A percentile compares a stretch with the other conserved stretches of the same genome.
These are phyloP conservation scores for Uromys caudimaculatus DNA, from an alignment of 2,797 vertebrate species.

Conservation along the genomic window DNA sequence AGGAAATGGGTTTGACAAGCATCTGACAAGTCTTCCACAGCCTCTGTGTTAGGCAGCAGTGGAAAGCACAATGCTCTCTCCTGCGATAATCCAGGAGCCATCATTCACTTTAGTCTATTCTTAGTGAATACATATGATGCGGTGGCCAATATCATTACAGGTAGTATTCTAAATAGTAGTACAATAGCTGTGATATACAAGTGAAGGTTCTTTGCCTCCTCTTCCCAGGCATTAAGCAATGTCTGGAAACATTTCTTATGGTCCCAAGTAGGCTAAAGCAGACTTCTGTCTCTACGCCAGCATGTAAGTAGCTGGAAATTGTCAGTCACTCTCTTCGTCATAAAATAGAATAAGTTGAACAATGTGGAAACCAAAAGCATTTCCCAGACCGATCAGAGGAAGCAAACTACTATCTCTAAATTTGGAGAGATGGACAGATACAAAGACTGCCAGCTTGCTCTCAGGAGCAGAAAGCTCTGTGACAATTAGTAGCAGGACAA, in stretches of 20 bases:
- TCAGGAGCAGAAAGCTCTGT: neutral
- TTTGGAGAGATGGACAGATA: neutral
- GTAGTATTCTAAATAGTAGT: neutral
- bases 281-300: neutral
- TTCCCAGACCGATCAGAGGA: neutral
- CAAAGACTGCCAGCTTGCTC: neutral
- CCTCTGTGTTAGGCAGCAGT: neutral
- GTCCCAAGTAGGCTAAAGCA: neutral
- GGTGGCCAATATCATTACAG: neutral
- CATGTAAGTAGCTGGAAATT: slow-evolving; percentile 11
- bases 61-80: neutral
- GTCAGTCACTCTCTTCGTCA: neutral
- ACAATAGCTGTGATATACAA: neutral
- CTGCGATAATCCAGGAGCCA: neutral
- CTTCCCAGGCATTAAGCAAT: neutral
- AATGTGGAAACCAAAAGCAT: slow-evolving; percentile 29
- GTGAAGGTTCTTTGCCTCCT: neutral
- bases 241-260: slow-evolving; percentile 10
- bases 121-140: neutral
- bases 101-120: neutral
- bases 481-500: neutral
- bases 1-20: neutral
- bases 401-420: neutral
- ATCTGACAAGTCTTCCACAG: neutral
- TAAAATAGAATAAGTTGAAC: neutral